phyloP scores from a whole-genome alignment of 2,888 invertebrate species.

The Tetranychus piercei region DNA sequence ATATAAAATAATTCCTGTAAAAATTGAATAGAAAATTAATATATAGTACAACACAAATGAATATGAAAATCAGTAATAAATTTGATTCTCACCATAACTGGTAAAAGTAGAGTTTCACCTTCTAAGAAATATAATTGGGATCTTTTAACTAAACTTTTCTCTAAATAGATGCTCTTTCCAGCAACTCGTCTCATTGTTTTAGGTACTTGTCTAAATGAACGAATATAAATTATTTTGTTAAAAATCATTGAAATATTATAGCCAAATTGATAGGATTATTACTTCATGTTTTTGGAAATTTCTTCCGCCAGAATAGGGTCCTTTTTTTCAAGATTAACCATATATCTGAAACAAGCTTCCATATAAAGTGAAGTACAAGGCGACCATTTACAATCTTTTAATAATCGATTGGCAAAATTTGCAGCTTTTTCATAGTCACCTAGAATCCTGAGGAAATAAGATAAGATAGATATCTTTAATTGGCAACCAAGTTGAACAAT shows the following conservation, averaged over 20 bases:
- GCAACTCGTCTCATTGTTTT: conserved; percentile 70
- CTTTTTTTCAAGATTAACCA: conserved; percentile 33
- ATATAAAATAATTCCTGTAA: conserved; percentile 48
- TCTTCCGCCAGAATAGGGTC: not conserved
- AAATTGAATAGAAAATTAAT: not conserved
- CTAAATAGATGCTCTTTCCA: conserved; percentile 88
- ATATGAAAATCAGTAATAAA: no score
- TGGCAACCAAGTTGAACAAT: not conserved
- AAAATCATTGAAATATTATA: no score
- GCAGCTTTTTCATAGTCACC: conserved; percentile 58
- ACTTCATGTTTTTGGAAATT: not conserved
- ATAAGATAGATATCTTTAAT: not conserved
- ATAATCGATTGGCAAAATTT: conserved; percentile 48
- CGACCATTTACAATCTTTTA: conserved; percentile 72
- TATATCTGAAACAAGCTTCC: conserved; percentile 59
- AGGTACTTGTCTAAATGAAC: conserved; percentile 41
- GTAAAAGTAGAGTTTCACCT: conserved; percentile 51
- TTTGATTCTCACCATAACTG: conserved; percentile 41
- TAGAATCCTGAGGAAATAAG: conserved; percentile 41
- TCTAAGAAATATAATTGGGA: conserved; percentile 58
- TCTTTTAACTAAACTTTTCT: conserved; percentile 80
- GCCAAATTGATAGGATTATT: not conserved
- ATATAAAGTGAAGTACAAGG: conserved; percentile 75
- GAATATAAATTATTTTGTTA: no score
- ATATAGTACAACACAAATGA: not conserved